Conservation (phyloP, 2,113 vertebrate species). For the Okapia johnstoni region DNA sequence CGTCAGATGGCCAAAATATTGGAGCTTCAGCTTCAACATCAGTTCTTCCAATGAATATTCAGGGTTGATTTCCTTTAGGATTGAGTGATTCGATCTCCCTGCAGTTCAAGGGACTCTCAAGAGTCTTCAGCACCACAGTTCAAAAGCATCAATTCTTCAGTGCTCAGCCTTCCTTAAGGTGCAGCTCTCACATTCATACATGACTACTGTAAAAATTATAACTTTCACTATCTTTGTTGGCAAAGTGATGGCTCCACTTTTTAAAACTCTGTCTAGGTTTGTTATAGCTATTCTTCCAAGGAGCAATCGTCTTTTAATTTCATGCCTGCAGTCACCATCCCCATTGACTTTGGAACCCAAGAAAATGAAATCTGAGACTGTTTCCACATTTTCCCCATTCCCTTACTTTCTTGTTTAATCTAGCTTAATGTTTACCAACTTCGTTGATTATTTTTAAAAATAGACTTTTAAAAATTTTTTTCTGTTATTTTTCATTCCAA, state of each 20-base stretch:
- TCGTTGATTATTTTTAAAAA: not conserved
- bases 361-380: not conserved
- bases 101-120: not conserved
- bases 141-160: not conserved
- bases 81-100: not conserved
- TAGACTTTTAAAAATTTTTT: not conserved
- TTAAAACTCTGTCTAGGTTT: not conserved
- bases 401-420: not conserved
- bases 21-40: not conserved
- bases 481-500: not conserved
- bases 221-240: not conserved
- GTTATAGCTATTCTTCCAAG: not conserved
- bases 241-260: not conserved
- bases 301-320: not conserved
- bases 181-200: not conserved
- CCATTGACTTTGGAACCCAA: not conserved
- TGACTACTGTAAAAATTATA: not conserved
- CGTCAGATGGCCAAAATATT: not conserved
- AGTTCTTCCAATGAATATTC: not conserved
- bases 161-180: not conserved
- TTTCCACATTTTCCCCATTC: not conserved
- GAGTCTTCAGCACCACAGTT: not conserved
- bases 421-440: not conserved
- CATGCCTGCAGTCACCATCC: not conserved
- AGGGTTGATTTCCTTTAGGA: not conserved